Evolutionary conservation across 2,888 invertebrate species (phyloP).

Genomic region (Rugalucina vietnamica): DNA sequence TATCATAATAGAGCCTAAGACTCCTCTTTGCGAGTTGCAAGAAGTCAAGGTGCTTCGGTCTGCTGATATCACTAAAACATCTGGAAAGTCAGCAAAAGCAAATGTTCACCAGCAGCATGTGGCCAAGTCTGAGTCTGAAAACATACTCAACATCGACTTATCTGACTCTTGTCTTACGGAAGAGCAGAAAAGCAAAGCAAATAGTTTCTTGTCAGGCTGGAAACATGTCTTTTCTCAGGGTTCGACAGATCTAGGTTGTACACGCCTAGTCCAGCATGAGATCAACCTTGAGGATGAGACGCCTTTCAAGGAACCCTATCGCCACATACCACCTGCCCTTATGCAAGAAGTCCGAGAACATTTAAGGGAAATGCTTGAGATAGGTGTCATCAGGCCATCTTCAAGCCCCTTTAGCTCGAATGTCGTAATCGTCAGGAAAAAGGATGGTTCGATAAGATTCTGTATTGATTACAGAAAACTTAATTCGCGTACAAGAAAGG

Average conservation of each 20-base stretch:
- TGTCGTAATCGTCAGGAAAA: slow-evolving; percentile 29
- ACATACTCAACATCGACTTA: not conserved
- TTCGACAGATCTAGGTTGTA: slow-evolving; percentile 19
- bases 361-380: slow-evolving; percentile 20
- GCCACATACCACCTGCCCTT: slow-evolving; percentile 15
- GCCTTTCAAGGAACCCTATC: slow-evolving; percentile 27
- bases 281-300: slow-evolving; percentile 10
- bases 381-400: slow-evolving; percentile 29
- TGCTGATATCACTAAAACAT: not conserved
- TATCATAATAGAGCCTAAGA: not conserved
- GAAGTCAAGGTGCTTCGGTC: slow-evolving; percentile 20
- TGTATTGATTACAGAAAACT: slow-evolving; percentile 34
- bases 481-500: slow-evolving; percentile 27
- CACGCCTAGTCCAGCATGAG: slow-evolving; percentile 4
- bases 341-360: slow-evolving; percentile 30
- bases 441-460: slow-evolving; percentile 24
- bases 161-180: not conserved
- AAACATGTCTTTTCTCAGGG: not conserved
- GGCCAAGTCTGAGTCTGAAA: not conserved
- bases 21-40: slow-evolving; percentile 15
- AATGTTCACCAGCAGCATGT: not conserved
- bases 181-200: slow-evolving; percentile 9
- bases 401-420: slow-evolving; percentile 24
- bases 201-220: slow-evolving; percentile 12
- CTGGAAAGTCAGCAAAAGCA: not conserved